Evolutionary conservation across 2,888 invertebrate species (phyloP).

Genomic region (Dynastes tityus): DNA sequence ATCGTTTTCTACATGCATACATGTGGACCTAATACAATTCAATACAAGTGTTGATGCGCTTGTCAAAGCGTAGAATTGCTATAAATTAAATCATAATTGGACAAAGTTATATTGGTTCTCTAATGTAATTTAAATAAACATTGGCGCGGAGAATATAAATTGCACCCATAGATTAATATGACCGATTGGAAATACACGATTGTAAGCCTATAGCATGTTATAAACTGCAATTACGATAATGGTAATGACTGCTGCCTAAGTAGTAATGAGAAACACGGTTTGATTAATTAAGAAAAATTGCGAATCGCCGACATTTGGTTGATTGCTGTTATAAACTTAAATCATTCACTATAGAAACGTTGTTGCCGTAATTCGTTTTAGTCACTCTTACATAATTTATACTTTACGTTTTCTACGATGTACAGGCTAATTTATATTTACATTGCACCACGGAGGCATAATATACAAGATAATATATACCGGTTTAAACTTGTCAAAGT

Average conservation of each 20-base stretch:
- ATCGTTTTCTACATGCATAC: not conserved
- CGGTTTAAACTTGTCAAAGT: too few species aligned
- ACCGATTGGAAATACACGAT: not conserved
- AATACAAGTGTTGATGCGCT: not conserved
- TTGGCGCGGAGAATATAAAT: not conserved
- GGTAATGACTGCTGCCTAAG: not conserved
- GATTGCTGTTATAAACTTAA: too few species aligned
- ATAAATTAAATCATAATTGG: slow-evolving; percentile 16
- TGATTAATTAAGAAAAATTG: not conserved
- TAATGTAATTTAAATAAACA: slow-evolving; percentile 17
- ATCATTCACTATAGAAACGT: too few species aligned
- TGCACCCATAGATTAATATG: not conserved
- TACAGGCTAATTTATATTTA: too few species aligned
- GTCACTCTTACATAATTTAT: too few species aligned
- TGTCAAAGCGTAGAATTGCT: slow-evolving; percentile 7
- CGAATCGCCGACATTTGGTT: too few species aligned
- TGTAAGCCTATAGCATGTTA: not conserved
- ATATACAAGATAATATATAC: too few species aligned
- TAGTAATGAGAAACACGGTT: not conserved
- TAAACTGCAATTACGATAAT: not conserved
- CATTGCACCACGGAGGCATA: too few species aligned
- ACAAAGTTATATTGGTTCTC: slow-evolving; percentile 1
- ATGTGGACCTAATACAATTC: not conserved
- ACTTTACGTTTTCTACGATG: too few species aligned
- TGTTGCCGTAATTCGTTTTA: too few species aligned